phyloP scores from a whole-genome alignment of 2,797 vertebrate species.

The Malacoraja senta region DNA sequence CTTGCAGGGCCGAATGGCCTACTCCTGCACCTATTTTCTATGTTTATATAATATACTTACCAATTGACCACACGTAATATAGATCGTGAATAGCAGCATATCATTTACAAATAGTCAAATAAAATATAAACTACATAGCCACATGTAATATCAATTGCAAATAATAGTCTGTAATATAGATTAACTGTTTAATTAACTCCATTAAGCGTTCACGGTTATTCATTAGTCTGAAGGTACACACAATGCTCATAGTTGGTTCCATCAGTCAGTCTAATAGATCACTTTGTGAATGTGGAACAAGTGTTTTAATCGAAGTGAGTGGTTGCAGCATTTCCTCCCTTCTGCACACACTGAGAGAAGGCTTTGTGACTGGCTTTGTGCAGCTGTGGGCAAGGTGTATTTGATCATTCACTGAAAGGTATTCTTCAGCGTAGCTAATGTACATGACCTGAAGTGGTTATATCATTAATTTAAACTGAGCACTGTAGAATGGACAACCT shows the following conservation, averaged over 20 bases:
- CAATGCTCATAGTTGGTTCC: neutral
- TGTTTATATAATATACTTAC: too few species aligned
- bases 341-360: neutral
- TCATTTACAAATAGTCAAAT: too few species aligned
- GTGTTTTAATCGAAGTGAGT: neutral
- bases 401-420: neutral
- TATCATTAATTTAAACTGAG: neutral
- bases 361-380: too few species aligned
- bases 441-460: neutral
- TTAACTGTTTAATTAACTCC: too few species aligned
- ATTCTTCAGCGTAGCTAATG: neutral
- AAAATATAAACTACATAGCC: too few species aligned
- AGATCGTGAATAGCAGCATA: too few species aligned
- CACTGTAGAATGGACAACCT: neutral
- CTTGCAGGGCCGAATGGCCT: too few species aligned
- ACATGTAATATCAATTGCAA: too few species aligned
- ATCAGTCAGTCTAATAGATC: neutral
- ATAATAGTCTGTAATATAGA: too few species aligned
- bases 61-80: too few species aligned
- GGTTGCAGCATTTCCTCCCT: neutral
- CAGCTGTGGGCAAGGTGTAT: neutral
- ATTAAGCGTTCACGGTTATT: neutral
- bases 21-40: too few species aligned
- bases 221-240: neutral
- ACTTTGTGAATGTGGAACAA: neutral